Percentiles rank a stretch among this genome's conserved stretches.
Conservation (phyloP, 2,888 invertebrate species). For the Trachelus iudaicus region DNA sequence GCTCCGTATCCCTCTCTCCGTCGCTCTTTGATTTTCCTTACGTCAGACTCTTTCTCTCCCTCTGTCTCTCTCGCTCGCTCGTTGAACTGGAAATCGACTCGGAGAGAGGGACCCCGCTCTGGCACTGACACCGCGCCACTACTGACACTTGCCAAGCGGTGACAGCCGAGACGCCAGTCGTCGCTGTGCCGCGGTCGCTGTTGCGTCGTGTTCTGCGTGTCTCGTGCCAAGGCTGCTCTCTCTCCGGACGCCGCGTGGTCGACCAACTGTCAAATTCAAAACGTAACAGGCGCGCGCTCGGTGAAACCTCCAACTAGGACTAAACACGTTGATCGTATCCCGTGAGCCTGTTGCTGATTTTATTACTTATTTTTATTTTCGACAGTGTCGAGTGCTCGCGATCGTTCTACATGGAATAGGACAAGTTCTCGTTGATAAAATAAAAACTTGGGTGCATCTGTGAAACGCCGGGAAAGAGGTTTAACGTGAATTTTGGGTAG, state of each 20-base stretch:
- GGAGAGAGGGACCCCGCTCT: not conserved
- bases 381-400: not conserved
- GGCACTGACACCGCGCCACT: slow-evolving; percentile 20
- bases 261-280: slow-evolving; percentile 11
- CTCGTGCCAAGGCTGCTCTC: not conserved
- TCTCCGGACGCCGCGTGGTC: not conserved
- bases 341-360: not conserved
- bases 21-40: not conserved
- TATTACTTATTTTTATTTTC: not conserved
- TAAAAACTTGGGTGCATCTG: not conserved
- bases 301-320: not conserved
- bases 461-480: not conserved
- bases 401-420: not conserved
- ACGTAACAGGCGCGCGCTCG: not conserved
- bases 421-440: not conserved
- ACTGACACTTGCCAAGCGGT: slow-evolving; percentile 48
- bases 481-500: not conserved
- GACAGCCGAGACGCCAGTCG: slow-evolving; percentile 54
- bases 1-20: too few relatives aligned
- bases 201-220: slow-evolving; percentile 22
- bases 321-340: not conserved
- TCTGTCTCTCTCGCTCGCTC: not conserved
- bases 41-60: not conserved
- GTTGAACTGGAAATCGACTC: not conserved
- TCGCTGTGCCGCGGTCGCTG: slow-evolving; percentile 26